Evolutionary conservation across 2,888 invertebrate species (phyloP).

Genomic region (Diogma glabrata): DNA sequence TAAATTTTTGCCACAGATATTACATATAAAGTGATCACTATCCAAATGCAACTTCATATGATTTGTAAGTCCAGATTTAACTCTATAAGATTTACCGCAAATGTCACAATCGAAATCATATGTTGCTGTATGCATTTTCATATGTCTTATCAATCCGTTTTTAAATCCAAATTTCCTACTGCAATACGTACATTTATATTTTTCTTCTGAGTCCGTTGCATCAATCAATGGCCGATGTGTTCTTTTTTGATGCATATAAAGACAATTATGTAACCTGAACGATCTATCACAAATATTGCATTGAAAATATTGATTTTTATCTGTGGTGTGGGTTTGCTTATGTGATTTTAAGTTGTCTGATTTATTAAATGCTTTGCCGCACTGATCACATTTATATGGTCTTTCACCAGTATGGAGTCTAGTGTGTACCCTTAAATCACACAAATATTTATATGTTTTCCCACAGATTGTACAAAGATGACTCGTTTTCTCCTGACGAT

Average conservation of each 20-base stretch:
- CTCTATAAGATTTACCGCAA: conserved; percentile 1
- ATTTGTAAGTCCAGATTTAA: conserved; percentile 6
- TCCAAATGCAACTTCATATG: conserved; percentile 10
- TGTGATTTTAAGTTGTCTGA: conserved; percentile 15
- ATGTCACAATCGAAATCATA: no score
- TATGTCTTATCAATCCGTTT: no score
- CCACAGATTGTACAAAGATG: conserved; percentile 16
- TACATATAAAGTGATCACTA: conserved; percentile 6
- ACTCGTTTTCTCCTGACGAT: conserved; percentile 7
- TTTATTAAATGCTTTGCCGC: conserved; percentile 14
- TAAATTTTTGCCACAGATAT: not conserved
- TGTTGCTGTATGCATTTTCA: no score
- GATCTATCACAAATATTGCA: no score
- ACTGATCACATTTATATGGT: conserved; percentile 12
- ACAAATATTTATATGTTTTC: conserved; percentile 11
- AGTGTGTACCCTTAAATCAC: conserved; percentile 15
- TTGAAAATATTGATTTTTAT: no score
- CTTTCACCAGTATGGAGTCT: conserved; percentile 15
- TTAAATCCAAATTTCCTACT: no score
- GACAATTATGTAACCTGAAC: no score
- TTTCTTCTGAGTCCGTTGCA: no score
- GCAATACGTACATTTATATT: no score
- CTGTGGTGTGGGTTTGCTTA: conserved; percentile 11
- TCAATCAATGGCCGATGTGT: no score
- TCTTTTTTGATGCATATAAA: no score